Evolutionary conservation across 1,140 invertebrate genomes (phyloP).

Genomic region (Himalopsyche phryganea): DNA sequence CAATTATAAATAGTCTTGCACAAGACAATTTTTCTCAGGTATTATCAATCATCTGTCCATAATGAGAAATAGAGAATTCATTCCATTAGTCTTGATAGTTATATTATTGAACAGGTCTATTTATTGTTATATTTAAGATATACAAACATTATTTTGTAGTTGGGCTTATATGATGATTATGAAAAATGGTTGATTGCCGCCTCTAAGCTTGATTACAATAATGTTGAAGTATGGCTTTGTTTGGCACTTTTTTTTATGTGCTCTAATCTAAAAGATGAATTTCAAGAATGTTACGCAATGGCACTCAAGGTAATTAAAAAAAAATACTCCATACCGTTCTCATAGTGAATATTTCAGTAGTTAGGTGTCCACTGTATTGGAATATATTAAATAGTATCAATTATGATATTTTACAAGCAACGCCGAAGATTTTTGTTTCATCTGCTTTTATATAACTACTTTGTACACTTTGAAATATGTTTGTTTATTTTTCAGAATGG

Average conservation of each 20-base stretch:
- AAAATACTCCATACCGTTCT: too few species aligned
- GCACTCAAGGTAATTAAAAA: slow-evolving; percentile 10
- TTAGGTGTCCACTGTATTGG: neutral
- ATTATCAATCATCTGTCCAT: too few species aligned
- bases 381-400: neutral
- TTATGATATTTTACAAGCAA: neutral
- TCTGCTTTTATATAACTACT: neutral
- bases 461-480: too few species aligned
- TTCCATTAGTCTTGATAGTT: too few species aligned
- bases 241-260: slow-evolving; percentile 3
- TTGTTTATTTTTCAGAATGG: too few species aligned
- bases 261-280: neutral
- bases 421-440: neutral
- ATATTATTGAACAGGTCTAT: too few species aligned
- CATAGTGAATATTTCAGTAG: too few species aligned
- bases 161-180: slow-evolving; percentile 7
- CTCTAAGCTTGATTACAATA: slow-evolving; percentile 3
- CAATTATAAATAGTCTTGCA: too few species aligned
- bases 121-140: too few species aligned
- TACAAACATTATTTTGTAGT: too few species aligned
- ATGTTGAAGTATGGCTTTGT: slow-evolving; percentile 6
- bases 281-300: slow-evolving; percentile 11
- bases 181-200: slow-evolving; percentile 19
- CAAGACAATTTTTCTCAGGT: too few species aligned
- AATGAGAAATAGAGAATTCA: too few species aligned